A percentile compares a stretch with the other conserved stretches of the same genome.
phyloP scores from a whole-genome alignment of 2,888 invertebrate species.

The Mesoligia furuncula region DNA sequence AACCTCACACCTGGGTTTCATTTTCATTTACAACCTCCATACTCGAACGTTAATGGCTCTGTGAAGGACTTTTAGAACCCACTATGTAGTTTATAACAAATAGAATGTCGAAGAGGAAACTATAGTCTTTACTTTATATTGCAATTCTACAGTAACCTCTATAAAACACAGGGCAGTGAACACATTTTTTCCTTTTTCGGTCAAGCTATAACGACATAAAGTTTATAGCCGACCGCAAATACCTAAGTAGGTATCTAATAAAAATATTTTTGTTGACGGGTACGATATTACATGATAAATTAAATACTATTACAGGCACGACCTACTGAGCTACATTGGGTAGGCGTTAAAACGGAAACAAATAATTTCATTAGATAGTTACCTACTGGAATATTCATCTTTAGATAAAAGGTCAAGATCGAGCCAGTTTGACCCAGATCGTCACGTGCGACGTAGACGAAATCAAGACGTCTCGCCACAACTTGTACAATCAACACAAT shows the following conservation, averaged over 20 bases:
- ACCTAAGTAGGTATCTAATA: conserved; percentile 60
- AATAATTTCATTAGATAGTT: neutral
- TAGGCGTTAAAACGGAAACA: conserved; percentile 10
- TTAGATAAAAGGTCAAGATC: conserved; percentile 6
- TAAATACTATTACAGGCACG: conserved; percentile 22
- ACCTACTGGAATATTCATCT: conserved; percentile 9
- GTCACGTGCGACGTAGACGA: neutral
- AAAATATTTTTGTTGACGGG: conserved; percentile 54
- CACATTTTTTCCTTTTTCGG: conserved; percentile 59
- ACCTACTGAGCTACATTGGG: conserved; percentile 4
- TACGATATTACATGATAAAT: conserved; percentile 45
- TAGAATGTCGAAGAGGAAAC: conserved; percentile 47
- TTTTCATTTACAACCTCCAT: conserved; percentile 45
- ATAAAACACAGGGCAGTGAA: conserved; percentile 60
- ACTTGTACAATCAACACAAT: conserved; percentile 7
- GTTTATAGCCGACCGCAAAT: conserved; percentile 63
- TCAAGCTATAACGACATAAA: conserved; percentile 59
- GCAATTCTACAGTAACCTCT: conserved; percentile 49
- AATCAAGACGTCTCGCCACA: conserved; percentile 7
- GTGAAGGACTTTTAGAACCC: conserved; percentile 52
- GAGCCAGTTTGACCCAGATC: neutral
- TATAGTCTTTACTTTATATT: conserved; percentile 48
- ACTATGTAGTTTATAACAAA: conserved; percentile 51
- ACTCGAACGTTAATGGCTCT: conserved; percentile 40
- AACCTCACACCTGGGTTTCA: conserved; percentile 51